Percentiles rank a stretch among this genome's conserved stretches.
Conservation (phyloP, 2,797 vertebrate species). For the Sparidentex hasta region DNA sequence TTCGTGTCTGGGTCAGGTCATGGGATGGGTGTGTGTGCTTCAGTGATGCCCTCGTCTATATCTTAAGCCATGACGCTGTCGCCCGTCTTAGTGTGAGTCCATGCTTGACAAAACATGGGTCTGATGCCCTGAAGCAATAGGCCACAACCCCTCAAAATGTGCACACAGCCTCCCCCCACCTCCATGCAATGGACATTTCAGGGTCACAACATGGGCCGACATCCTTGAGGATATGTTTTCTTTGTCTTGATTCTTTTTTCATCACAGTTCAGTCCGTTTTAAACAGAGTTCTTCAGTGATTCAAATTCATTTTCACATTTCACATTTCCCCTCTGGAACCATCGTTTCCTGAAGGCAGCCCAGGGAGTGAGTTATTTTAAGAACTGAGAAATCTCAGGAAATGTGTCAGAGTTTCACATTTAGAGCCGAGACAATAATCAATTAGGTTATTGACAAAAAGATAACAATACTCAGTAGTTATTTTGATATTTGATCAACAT, state of each 20-base stretch:
- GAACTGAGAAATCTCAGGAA: background rate
- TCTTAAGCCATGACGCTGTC: constrained; percentile 49
- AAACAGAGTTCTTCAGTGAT: background rate
- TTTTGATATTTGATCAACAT: background rate
- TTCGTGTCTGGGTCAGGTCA: constrained; percentile 46
- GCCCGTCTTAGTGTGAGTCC: constrained; percentile 47
- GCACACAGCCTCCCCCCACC: constrained; percentile 19
- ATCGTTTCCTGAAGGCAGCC: background rate
- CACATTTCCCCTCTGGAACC: background rate
- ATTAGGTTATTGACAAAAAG: background rate
- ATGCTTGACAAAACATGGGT: constrained; percentile 59
- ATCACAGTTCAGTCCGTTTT: background rate
- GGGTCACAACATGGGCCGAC: constrained; percentile 52
- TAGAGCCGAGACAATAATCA: background rate
- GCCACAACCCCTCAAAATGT: constrained; percentile 63
- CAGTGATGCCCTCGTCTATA: constrained; percentile 40
- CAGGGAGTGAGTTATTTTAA: background rate
- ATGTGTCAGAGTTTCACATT: background rate
- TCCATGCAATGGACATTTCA: constrained; percentile 63
- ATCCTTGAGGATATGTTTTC: constrained; percentile 18
- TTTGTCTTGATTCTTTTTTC: constrained; percentile 13
- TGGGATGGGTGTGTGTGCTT: constrained; percentile 39
- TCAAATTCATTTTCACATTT: no score
- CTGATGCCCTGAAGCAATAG: constrained; percentile 71
- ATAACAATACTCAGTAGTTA: background rate